Conservation (phyloP, 2,888 invertebrate species). For the Pristionchus arcanus region DNA sequence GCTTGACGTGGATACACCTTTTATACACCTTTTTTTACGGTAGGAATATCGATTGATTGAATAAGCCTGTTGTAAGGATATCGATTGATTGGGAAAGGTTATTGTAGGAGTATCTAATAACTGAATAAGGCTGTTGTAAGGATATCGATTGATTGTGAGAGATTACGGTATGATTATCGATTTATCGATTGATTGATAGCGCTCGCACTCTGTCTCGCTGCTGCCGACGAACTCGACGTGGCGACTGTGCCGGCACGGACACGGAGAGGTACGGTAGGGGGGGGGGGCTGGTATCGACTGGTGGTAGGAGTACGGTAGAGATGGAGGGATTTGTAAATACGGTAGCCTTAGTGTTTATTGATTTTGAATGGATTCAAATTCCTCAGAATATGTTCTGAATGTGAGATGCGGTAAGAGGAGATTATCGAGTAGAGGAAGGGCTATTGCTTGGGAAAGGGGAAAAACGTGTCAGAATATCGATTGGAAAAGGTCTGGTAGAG, state of each 20-base stretch:
- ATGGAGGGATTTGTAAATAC: too few relatives aligned
- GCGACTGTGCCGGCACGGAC: constrained; percentile 62
- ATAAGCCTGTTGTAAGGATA: too few relatives aligned
- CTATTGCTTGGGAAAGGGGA: too few relatives aligned
- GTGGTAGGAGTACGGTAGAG: not conserved
- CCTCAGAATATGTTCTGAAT: too few relatives aligned
- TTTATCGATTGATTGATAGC: constrained; percentile 49
- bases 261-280: constrained; percentile 37
- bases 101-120: not conserved
- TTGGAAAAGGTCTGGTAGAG: too few relatives aligned
- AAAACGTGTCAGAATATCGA: too few relatives aligned
- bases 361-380: too few relatives aligned
- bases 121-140: not conserved
- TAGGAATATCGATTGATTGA: not conserved
- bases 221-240: constrained; percentile 70
- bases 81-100: not conserved
- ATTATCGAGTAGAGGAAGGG: too few relatives aligned
- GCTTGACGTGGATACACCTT: too few relatives aligned
- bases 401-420: too few relatives aligned
- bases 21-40: too few relatives aligned
- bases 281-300: not conserved
- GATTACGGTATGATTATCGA: not conserved
- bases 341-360: too few relatives aligned
- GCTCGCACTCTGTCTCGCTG: constrained; percentile 67
- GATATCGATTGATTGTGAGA: not conserved